Base-by-base conservation (phyloP, 2,113 vertebrate species). In the Bubo scandiacus region DNA sequence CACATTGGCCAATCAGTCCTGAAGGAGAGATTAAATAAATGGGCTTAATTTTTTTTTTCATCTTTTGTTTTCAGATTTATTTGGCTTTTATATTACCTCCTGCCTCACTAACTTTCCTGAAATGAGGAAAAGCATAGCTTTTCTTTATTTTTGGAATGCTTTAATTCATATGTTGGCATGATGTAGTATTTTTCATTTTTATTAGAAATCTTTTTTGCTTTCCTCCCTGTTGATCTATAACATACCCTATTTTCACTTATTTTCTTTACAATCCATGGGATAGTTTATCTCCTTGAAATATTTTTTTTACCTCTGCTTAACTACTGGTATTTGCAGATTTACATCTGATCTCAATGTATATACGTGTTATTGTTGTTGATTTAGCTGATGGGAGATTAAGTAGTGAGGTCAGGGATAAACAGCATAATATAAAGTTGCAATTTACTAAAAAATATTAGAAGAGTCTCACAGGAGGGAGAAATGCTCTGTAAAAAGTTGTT, bases 21-120 rank as follows among this genome's bases (percentile, higher is more conserved):
- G 75, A 93, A 91, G 92, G 22, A 62, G 25, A 57, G 67, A 81
- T 96, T 81, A 81, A 88, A 93, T 75, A 92, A 81, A 75, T 91
- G 13, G 52, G 34, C 88, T 84, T 94, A 93, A 73, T 92, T 74
- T 52, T 25, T 55, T 55, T 47, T 47, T 47, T 47, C 45, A 47
- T 47, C 9, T 47, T 20, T 47, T 89, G 45, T 94, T 88, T 92
- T 89, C 70, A 67, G 55, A 73, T 88, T 82, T 92, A 36, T 91
- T 96, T 96, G 62, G 4, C 58, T 79, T 89, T 93, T 91, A 10
- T 67, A 15, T 95, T 87, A 65, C 65, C 45, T 79, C 43, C 40
- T 94, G 30, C 45, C 30, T 94, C 54, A 15, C 26, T 75, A 36
- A 43, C 27, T 91, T 62, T 82, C 15, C 57, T 87, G 40, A 88